Conservation (phyloP, 1,140 invertebrate genomes). For the Mactra quadrangularis region DNA sequence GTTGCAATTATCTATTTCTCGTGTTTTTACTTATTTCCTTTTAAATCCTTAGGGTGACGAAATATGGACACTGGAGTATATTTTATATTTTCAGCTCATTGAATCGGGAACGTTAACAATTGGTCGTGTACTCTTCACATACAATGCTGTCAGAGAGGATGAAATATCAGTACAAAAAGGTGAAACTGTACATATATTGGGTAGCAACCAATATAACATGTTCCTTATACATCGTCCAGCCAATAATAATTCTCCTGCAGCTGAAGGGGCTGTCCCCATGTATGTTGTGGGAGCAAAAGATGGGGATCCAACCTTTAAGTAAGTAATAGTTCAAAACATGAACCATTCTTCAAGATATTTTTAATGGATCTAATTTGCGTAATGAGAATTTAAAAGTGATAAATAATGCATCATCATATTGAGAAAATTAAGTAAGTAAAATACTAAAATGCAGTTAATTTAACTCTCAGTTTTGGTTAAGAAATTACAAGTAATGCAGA, state of each 20-base stretch:
- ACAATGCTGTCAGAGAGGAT: slow-evolving; percentile 84
- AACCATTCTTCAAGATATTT: neutral
- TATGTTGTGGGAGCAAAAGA: slow-evolving; percentile 85
- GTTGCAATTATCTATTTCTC: no score
- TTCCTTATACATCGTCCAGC: slow-evolving; percentile 82
- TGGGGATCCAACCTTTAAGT: slow-evolving; percentile 65
- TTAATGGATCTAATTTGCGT: no score
- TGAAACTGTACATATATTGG: slow-evolving; percentile 84
- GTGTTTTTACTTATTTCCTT: no score
- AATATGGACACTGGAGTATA: no score
- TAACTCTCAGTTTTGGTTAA: no score
- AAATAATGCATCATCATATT: no score
- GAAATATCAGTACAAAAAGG: slow-evolving; percentile 84
- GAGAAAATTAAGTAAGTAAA: no score
- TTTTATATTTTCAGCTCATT: slow-evolving; percentile 38
- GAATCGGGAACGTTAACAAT: slow-evolving; percentile 58
- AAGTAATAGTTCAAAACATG: neutral
- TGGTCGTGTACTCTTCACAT: slow-evolving; percentile 81
- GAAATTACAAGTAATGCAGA: no score
- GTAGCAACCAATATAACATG: slow-evolving; percentile 81
- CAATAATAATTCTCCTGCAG: slow-evolving; percentile 83
- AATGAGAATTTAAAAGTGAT: no score
- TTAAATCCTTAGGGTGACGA: no score
- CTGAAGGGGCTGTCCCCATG: slow-evolving; percentile 87
- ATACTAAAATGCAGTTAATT: no score